These are phyloP conservation scores for Mylabris phalerata DNA, from an alignment of 1,140 invertebrate species.

Conservation along the genomic window DNA sequence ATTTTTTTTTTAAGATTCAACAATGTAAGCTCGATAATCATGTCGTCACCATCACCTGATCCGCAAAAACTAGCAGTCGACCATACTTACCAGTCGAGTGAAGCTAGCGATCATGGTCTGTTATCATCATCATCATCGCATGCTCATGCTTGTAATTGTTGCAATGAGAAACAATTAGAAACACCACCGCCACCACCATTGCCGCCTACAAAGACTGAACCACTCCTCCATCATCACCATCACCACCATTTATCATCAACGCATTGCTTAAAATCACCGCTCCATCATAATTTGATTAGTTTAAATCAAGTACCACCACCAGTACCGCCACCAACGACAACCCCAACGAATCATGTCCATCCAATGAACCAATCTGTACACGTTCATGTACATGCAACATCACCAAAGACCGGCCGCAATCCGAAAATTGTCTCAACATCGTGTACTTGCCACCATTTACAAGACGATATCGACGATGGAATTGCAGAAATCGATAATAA, in stretches of 20 bases:
- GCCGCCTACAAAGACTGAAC: constrained; percentile 22
- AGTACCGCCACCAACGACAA: constrained; percentile 18
- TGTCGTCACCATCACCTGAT: constrained; percentile 36
- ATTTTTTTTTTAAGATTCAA: neutral
- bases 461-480: constrained; percentile 22
- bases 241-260: constrained; percentile 21
- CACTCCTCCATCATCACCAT: constrained; percentile 8
- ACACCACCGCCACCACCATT: constrained; percentile 10
- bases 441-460: constrained; percentile 35
- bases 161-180: neutral
- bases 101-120: constrained; percentile 34
- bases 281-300: neutral
- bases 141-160: constrained; percentile 23
- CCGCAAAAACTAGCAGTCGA: constrained; percentile 27
- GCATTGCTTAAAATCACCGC: neutral
- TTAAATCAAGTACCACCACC: constrained; percentile 20
- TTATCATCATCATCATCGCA: constrained; percentile 15
- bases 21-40: constrained; percentile 8
- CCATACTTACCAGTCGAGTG: constrained; percentile 35
- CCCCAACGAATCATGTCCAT: constrained; percentile 19
- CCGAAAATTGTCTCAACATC: constrained; percentile 13
- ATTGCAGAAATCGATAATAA: constrained; percentile 19
- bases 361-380: constrained; percentile 29
- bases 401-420: constrained; percentile 25
- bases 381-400: constrained; percentile 30